phyloP scores from a whole-genome alignment of 2,113 vertebrate genomes.

The Burhinus bistriatus region DNA sequence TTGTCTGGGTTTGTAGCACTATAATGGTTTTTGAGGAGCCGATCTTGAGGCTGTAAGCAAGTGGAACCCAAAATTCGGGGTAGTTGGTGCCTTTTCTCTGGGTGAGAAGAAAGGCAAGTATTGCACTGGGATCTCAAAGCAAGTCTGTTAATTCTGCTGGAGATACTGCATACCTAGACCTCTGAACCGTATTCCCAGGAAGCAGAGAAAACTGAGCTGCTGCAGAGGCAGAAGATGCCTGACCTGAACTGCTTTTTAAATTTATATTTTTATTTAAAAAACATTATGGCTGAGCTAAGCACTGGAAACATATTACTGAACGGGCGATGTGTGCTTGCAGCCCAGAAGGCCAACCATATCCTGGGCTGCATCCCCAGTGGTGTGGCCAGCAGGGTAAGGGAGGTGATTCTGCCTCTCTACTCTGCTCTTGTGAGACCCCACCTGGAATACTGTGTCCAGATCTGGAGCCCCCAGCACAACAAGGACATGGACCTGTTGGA shows the following conservation, averaged over 20 bases:
- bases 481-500: too few relatives aligned
- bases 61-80: not conserved
- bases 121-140: not conserved
- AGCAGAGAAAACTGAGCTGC: not conserved
- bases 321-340: too few relatives aligned
- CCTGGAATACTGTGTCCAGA: too few relatives aligned
- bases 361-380: too few relatives aligned
- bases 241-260: not conserved
- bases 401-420: too few relatives aligned
- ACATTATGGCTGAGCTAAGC: not conserved
- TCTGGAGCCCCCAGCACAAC: too few relatives aligned
- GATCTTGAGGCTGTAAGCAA: not conserved
- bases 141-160: not conserved
- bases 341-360: too few relatives aligned
- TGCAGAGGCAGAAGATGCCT: not conserved
- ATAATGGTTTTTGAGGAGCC: not conserved
- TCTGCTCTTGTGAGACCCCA: too few relatives aligned
- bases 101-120: not conserved
- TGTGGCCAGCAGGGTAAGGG: too few relatives aligned
- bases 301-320: not conserved
- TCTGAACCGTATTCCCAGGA: not conserved
- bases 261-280: not conserved
- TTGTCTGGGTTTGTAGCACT: not conserved
- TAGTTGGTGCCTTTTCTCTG: not conserved
- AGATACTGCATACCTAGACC: not conserved